A percentile compares a stretch with the other conserved stretches of the same genome.
These are phyloP conservation scores for Gambusia holbrooki DNA, from an alignment of 2,113 vertebrate species.

Conservation along the genomic window DNA sequence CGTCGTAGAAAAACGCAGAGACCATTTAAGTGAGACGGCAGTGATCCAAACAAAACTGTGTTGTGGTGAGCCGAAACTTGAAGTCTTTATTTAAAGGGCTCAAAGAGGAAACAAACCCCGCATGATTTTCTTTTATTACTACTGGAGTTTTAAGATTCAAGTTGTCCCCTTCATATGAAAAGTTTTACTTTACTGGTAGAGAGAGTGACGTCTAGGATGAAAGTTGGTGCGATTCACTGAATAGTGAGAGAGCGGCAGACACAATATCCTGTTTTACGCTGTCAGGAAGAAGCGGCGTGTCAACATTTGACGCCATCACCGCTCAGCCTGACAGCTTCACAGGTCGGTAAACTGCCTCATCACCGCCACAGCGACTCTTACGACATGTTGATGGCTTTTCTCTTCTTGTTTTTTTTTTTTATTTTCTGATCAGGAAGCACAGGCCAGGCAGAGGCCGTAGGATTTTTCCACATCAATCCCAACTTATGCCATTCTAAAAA, in stretches of 20 bases:
- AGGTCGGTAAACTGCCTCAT: slow-evolving; percentile 36
- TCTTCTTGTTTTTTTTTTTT: slow-evolving; percentile 1
- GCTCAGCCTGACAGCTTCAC: slow-evolving; percentile 49
- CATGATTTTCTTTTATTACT: background rate
- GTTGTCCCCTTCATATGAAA: slow-evolving; percentile 3
- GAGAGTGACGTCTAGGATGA: slow-evolving; percentile 8
- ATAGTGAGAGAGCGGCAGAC: slow-evolving; percentile 40
- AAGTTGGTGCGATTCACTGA: slow-evolving; percentile 40
- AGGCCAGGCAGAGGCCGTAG: slow-evolving; percentile 8
- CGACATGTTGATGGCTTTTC: slow-evolving; percentile 9
- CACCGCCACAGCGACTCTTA: slow-evolving; percentile 20
- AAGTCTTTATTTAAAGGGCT: background rate
- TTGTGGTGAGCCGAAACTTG: slow-evolving; percentile 1
- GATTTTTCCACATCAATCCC: background rate
- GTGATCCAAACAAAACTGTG: background rate
- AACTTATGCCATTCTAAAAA: background rate
- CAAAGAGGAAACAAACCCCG: slow-evolving; percentile 11
- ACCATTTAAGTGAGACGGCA: too few relatives aligned
- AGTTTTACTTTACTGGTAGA: slow-evolving; percentile 10
- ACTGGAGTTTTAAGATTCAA: background rate
- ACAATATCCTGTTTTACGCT: slow-evolving; percentile 19
- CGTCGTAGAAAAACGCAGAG: too few relatives aligned
- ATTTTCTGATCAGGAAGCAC: slow-evolving; percentile 26
- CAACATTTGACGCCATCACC: slow-evolving; percentile 38
- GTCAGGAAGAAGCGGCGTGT: slow-evolving; percentile 37